These are phyloP conservation scores for Abrostola tripartita DNA, from an alignment of 2,888 invertebrate species.

Conservation along the genomic window DNA sequence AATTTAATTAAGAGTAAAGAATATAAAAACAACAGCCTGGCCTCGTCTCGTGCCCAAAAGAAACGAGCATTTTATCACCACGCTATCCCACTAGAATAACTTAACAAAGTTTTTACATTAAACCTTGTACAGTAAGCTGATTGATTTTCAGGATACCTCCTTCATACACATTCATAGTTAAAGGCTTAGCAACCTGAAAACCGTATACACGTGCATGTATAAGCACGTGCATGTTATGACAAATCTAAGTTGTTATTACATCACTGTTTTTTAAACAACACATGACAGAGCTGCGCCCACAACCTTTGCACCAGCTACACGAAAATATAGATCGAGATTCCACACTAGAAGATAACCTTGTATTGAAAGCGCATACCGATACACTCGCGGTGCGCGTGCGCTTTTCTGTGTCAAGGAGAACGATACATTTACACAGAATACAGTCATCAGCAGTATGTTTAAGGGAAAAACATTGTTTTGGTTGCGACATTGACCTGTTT, in stretches of 20 bases:
- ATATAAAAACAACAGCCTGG: too few relatives aligned
- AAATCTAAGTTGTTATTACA: neutral
- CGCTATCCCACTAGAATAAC: too few relatives aligned
- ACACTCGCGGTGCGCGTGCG: constrained; percentile 41
- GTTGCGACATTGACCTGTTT: constrained; percentile 53
- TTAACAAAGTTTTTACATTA: too few relatives aligned
- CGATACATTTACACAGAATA: constrained; percentile 56
- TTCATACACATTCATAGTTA: too few relatives aligned
- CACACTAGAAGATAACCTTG: constrained; percentile 52
- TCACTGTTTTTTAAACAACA: neutral
- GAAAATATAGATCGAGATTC: constrained; percentile 19
- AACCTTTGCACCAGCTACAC: neutral
- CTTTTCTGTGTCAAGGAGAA: constrained; percentile 58
- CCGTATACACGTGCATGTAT: too few relatives aligned
- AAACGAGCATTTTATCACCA: too few relatives aligned
- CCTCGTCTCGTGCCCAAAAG: too few relatives aligned
- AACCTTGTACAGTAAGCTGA: too few relatives aligned
- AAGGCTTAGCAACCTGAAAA: too few relatives aligned
- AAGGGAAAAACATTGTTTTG: constrained; percentile 55
- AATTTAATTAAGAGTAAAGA: too few relatives aligned
- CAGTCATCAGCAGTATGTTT: constrained; percentile 50
- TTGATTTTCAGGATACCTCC: too few relatives aligned
- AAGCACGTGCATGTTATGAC: too few relatives aligned
- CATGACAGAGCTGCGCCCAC: neutral
- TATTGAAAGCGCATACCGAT: constrained; percentile 44